Evolutionary conservation across 64 coral and sea anemone genomes (phyloP).

Genomic region (Pocillopora damicornis): DNA sequence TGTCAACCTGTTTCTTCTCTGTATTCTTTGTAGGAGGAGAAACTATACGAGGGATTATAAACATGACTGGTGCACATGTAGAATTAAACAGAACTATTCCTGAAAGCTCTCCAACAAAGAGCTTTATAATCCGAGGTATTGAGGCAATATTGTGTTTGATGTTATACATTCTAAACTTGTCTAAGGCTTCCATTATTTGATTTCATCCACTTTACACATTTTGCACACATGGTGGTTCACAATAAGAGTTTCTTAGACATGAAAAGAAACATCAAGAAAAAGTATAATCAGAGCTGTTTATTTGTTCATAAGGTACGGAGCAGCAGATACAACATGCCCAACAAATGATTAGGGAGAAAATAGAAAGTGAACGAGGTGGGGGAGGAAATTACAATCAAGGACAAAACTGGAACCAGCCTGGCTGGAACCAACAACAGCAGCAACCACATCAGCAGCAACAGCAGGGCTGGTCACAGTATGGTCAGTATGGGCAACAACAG

Average conservation of each 20-base stretch:
- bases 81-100: constrained; percentile 90
- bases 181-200: too few relatives aligned
- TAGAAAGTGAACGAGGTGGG: constrained; percentile 47
- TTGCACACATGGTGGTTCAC: too few relatives aligned
- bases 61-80: constrained; percentile 78
- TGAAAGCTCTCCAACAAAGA: constrained; percentile 87
- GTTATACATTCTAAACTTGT: too few relatives aligned
- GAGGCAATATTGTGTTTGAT: not conserved
- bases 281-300: not conserved
- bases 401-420: constrained; percentile 49
- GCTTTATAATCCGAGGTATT: constrained; percentile 85
- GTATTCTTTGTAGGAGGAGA: constrained; percentile 68
- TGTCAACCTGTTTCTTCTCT: not conserved
- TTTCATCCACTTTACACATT: too few relatives aligned
- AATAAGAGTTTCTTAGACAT: too few relatives aligned
- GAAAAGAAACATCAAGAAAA: not conserved
- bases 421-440: constrained; percentile 59
- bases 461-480: constrained; percentile 37
- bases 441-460: constrained; percentile 45
- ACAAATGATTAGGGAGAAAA: constrained; percentile 72
- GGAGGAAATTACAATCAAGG: constrained; percentile 47
- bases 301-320: constrained; percentile 49
- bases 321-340: constrained; percentile 82
- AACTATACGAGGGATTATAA: constrained; percentile 91
- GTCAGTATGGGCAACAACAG: constrained; percentile 72